Evolutionary conservation across 1,140 invertebrate species (phyloP).

Genomic region (Sitobion miscanthi): DNA sequence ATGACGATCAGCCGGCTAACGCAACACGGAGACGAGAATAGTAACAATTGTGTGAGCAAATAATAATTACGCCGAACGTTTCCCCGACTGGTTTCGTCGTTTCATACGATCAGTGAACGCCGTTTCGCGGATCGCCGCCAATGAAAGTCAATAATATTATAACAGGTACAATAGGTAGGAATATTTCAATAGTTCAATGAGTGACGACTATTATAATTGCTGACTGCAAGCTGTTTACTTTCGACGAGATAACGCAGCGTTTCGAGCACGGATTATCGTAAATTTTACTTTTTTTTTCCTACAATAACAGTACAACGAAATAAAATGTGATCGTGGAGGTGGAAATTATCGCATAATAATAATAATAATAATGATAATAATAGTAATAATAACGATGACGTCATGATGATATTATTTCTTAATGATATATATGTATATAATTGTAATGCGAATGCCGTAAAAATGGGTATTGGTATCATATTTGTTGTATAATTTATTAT

Average conservation of each 20-base stretch:
- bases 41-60: neutral
- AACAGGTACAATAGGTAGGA: neutral
- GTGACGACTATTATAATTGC: neutral
- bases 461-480: too few species aligned
- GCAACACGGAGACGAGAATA: neutral
- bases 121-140: neutral
- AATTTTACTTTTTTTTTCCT: neutral
- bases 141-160: neutral
- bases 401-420: neutral
- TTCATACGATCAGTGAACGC: neutral
- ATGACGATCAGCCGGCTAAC: neutral
- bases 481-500: too few species aligned
- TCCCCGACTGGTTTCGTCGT: neutral
- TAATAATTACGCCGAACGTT: neutral
- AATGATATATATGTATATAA: neutral
- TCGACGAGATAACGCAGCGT: neutral
- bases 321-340: neutral
- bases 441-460: neutral
- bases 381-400: slow-evolving; percentile 6
- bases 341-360: neutral
- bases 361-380: too few species aligned
- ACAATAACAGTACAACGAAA: neutral
- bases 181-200: neutral
- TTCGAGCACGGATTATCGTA: neutral
- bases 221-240: neutral